phyloP scores from a whole-genome alignment of 2,888 invertebrate species.

The Phaedon cochleariae region DNA sequence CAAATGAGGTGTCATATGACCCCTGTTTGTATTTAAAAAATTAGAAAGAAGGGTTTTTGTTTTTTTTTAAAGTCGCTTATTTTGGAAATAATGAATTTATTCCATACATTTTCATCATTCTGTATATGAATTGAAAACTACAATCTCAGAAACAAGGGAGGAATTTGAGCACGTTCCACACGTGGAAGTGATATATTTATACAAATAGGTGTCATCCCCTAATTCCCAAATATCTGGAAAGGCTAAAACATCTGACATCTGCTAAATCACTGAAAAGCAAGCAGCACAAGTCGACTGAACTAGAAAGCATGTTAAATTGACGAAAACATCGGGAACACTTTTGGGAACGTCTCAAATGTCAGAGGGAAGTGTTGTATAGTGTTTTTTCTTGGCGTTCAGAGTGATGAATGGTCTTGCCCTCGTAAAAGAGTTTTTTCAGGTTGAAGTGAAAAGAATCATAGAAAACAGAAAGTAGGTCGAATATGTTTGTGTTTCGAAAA shows the following conservation, averaged over 20 bases:
- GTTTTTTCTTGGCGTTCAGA: neutral
- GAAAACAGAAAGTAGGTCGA: constrained; percentile 12
- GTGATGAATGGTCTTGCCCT: neutral
- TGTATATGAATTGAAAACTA: no score
- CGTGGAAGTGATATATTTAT: constrained; percentile 2
- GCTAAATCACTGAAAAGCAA: constrained; percentile 13
- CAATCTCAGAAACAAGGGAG: no score
- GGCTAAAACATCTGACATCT: constrained; percentile 5
- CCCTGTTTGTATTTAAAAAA: no score
- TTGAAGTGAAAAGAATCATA: neutral
- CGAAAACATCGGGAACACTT: neutral
- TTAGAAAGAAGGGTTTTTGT: no score
- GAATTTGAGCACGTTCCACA: constrained; percentile 3
- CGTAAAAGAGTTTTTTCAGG: neutral
- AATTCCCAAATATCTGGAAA: neutral
- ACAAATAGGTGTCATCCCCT: constrained; percentile 1
- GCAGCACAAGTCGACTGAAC: constrained; percentile 13
- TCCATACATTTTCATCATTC: no score
- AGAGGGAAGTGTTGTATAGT: neutral
- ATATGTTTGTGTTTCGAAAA: neutral
- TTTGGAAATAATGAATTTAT: no score
- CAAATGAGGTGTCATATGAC: no score
- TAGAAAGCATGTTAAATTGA: neutral
- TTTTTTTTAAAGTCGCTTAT: no score
- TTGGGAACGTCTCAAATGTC: neutral